Evolutionary conservation across 2,113 vertebrate species (phyloP), one percentile per base, ranked within the genome.

Genomic region (Apaloderma vittatum): DNA sequence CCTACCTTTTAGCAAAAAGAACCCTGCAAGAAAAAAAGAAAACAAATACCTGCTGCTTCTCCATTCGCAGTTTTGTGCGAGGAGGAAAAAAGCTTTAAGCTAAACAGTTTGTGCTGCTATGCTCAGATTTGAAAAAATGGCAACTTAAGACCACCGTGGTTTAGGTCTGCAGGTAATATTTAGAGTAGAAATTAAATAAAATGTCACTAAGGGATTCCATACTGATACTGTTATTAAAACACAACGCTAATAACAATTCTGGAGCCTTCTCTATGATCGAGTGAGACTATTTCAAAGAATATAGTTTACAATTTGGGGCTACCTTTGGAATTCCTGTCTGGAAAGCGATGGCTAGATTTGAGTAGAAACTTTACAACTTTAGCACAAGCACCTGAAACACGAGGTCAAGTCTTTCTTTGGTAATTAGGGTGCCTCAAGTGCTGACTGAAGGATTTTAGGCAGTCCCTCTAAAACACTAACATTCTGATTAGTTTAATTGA

Each of bases 361-460:
- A 73, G n/a, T 24, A 45, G 49, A 85, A 85, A 70, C 24, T 24
- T 59, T 0, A 0, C 7, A 49, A 92, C 30, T 32, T 55, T n/a
- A 59, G 34, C 48, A 77, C 22, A 48, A 81, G 48, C 27, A 81
- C 2, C 6, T 90, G 51, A 71, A 93, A 81, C 4, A 61, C 0
- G 4, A 93, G 43, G 23, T 51, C 17, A 46, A 78, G 34, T 22
- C 18, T 36, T 72, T 72, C 61, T 52, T 68, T 83, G 21, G 46
- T 46, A 67, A 71, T 58, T 26, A 85, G n/a, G n/a, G 19, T 45
- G 16, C 6, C 5, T 49, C 0, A 0, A 70, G 27, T 27, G 43
- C 32, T n/a, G 23, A 90, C n/a, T 51, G 61, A 45, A 57, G 12
- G 46, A 80, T 73, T 73, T 55, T 12, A 18, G 19, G 36, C 55